Percentiles rank a stretch among this genome's conserved stretches.
These are phyloP conservation scores for Halocynthia aurantium DNA, from an alignment of 23 tunicate species.

Conservation along the genomic window DNA sequence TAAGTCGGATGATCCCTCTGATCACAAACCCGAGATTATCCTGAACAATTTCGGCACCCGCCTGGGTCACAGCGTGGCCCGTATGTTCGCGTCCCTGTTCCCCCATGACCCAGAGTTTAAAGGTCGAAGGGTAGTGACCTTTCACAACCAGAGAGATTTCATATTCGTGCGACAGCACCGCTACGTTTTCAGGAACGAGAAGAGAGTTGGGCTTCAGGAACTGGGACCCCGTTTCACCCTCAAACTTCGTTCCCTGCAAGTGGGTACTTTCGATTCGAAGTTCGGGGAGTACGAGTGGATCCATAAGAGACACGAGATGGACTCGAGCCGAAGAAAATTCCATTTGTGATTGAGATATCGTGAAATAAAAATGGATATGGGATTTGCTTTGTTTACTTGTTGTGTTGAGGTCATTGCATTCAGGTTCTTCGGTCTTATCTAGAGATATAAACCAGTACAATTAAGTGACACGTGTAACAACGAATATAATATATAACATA, in stretches of 20 bases:
- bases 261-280: constrained; percentile 96
- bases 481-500: no score
- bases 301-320: constrained; percentile 93
- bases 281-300: constrained; percentile 98
- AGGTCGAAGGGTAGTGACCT: constrained; percentile 96
- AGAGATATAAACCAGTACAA: no score
- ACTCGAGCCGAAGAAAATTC: constrained; percentile 77
- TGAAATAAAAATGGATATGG: no score
- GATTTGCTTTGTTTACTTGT: no score
- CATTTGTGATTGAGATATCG: constrained; percentile 28
- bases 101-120: constrained; percentile 94
- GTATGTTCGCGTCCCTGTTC: constrained; percentile 87
- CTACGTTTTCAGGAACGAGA: constrained; percentile 86
- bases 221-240: constrained; percentile 95
- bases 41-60: constrained; percentile 85
- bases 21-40: constrained; percentile 91
- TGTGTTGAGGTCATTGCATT: no score
- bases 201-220: constrained; percentile 86
- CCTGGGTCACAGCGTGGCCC: constrained; percentile 80
- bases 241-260: constrained; percentile 85
- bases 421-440: no score
- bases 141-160: constrained; percentile 97
- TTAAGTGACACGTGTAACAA: no score
- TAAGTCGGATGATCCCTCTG: constrained; percentile 50
- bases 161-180: constrained; percentile 83